Base-by-base conservation (phyloP, 2,113 vertebrate genomes). In the Buteo buteo region DNA sequence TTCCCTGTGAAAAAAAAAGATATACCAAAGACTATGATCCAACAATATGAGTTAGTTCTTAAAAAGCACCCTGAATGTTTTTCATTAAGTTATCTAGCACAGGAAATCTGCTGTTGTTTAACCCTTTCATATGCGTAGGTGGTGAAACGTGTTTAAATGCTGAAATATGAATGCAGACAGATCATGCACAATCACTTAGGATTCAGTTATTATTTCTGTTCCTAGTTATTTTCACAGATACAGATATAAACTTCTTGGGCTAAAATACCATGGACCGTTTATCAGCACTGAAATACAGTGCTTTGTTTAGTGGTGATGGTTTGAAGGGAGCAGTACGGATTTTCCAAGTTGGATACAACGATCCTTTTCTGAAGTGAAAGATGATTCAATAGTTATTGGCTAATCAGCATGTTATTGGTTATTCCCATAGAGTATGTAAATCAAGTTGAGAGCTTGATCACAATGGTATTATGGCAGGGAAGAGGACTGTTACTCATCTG, bases 21-120 rank as follows among this genome's bases (percentile, higher is more conserved):
- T 14, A 28, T 11, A 16, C 25, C 40, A 89, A 94, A 88, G 62
- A 90, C 81, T 95, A 36, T 15, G 26, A 84, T 94, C 50, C 54
- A 69, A 67, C 20, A 52, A 17, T 55, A 61, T 67, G 19, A 82
- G 9, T 54, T 50, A 72, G 69, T 72, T 89, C 82, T 93, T 83
- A 82, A 86, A 92, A 96, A 89, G 38, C 58, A 88, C 55, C 28
- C 14, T 61, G 67, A 91, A 85, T 96, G 52, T 76, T 96, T 95
- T 90, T 90, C 59, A 86, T 94, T 89, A 95, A 62, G 49, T 87
- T 93, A 88, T 93, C 78, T 74, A 86, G 42, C 73, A 71, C 31
- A 88, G 76, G 34, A 94, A 88, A 85, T 81, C 44, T 82, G 44
- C 26, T 88, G 49, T 58, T 79, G 20, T 90, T 97, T 86, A 95